Evolutionary conservation across 2,888 invertebrate genomes (phyloP), one percentile per base, ranked within the genome.

Genomic region (Carterocephalus palaemon): DNA sequence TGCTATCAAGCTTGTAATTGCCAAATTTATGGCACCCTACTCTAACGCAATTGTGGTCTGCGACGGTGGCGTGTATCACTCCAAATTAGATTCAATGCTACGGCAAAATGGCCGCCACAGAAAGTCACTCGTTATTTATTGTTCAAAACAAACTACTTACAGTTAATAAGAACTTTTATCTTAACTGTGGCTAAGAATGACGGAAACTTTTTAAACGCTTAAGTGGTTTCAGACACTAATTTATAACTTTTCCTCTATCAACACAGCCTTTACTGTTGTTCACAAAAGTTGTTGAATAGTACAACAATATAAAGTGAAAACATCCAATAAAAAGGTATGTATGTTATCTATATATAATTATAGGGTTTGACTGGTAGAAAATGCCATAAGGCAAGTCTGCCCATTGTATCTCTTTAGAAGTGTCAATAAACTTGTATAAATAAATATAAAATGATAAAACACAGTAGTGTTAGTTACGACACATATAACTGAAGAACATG

Each of bases 21-120:
- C 71, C 77, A 75, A 84, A 85, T 85, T 84, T 84, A 85, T 82
- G 70, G 74, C 77, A 62, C 73, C 80, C 81, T 64, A 68, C 72
- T 73, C 74, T 80, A 84, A 83, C 76, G 75, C 73, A 78, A 82
- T 84, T 84, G 83, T 70, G 85, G 83, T 58, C 65, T 64, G 64
- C 60, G 66, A 66, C 70, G 62, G 70, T 70, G 74, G 76, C 67
- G 70, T 79, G 79, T 78, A 83, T 82, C 84, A 82, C 72, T 80
- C 70, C 64, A 81, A 85, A 85, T 85, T 84, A 81, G 81, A 84
- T 84, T 80, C 70, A 64, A 62, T 68, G 63, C 64, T 64, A 74
- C 70, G 60, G 65, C 65, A 69, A 75, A 75, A 73, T 67, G 70
- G 64, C 54, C 72, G 75, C 73, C 71, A 67, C 63, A 54, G 64